Evolutionary conservation across 35 echinoderm and acorn worm genomes (phyloP), one percentile per base, ranked within the genome.

Genomic region (Holothuria glaberrima): DNA sequence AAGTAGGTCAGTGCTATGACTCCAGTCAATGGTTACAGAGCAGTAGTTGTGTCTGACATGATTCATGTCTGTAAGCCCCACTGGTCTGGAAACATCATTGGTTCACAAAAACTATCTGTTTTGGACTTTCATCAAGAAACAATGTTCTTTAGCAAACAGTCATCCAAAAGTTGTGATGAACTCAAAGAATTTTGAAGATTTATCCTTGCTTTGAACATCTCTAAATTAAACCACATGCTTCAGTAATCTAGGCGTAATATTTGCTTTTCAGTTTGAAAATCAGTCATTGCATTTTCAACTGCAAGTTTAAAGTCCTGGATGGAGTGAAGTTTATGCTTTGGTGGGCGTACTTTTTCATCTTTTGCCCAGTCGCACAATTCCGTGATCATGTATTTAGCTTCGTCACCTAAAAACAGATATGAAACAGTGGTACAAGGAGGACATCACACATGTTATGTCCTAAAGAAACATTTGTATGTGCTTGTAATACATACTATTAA

Each of bases 331-430:
- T 61, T 90, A 56, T 99, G 93, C 25, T 89, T 71, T 38, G 97
- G 93, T 22, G 91, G 69, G 46, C 56, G 79, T 22, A 99, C 22
- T 32, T 93, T 91, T 4, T 90, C 93, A 41, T 71, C 46, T 48
- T 90, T 90, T 50, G 87, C 91, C 93, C 93, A 94, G 24, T 66
- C 16, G 52, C 97, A 99, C 32, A 99, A 61, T 54, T 99, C 89
- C 48, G 86, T 20, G 18, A 99, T 80, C 97, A 99, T 99, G 17
- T 60, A 44, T 52, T 38, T 88, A 54, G 97, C 88, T 86, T 88
- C 91, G 18, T 81, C 86, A 83, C 83, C 95, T 97, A 68, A 9
- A 50, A 82, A 35, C 3, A 64, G 50, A 54, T 54, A 54, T 17
- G 36, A 54, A 54, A 54, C 50, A 54, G 13, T 54, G 50, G 50